Evolutionary conservation across 2,888 invertebrate genomes (phyloP).

Genomic region (Seira ritae): DNA sequence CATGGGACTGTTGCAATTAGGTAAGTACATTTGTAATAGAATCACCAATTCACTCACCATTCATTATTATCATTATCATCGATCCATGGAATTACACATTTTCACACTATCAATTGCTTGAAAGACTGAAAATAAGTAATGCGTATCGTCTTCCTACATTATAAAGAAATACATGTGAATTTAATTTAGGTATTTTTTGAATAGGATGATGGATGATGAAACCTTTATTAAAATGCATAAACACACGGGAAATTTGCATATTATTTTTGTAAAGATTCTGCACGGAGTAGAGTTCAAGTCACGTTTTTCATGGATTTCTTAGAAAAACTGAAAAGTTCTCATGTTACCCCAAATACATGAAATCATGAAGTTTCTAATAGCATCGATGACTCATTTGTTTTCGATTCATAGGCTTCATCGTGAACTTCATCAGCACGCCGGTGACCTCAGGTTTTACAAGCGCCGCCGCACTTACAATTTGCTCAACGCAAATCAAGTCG

Average conservation of each 20-base stretch:
- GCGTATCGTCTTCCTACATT: background rate
- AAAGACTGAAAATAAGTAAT: background rate
- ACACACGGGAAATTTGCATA: too few species aligned
- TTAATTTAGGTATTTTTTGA: too few species aligned
- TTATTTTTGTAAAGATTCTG: too few species aligned
- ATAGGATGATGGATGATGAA: too few species aligned
- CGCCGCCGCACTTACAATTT: conserved; percentile 88
- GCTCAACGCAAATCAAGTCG: conserved; percentile 85
- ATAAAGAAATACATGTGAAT: background rate
- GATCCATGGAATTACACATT: conserved; percentile 1
- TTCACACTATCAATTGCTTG: background rate
- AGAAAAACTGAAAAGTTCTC: background rate
- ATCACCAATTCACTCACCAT: background rate
- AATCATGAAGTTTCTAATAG: background rate
- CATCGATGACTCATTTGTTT: background rate
- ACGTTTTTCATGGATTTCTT: too few species aligned
- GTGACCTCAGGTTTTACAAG: conserved; percentile 90
- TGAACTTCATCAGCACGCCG: conserved; percentile 93
- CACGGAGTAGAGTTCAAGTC: too few species aligned
- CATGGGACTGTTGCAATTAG: conserved; percentile 89
- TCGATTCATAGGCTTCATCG: conserved; percentile 81
- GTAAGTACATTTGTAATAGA: conserved; percentile 75
- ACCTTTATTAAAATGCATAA: too few species aligned
- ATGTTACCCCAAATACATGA: background rate
- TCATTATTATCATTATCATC: background rate